Evolutionary conservation across 1,140 invertebrate genomes (phyloP).

Genomic region (Meloidogyne floridensis): DNA sequence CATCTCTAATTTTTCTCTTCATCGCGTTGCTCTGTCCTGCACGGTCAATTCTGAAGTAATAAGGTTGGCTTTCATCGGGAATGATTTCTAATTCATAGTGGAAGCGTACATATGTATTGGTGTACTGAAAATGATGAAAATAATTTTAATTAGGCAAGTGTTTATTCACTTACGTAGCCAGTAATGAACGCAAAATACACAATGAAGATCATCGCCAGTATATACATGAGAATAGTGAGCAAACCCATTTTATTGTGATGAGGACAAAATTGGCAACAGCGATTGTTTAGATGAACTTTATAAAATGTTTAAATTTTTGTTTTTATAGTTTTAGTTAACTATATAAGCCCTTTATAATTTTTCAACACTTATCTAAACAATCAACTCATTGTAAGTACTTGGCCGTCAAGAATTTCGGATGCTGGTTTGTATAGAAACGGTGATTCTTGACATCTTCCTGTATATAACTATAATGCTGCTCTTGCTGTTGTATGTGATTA

Average conservation of each 20-base stretch:
- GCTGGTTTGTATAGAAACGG: too few species aligned
- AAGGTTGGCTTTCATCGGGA: not conserved
- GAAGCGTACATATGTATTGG: not conserved
- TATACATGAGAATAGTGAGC: not conserved
- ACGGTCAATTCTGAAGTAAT: not conserved
- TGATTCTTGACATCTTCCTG: not conserved
- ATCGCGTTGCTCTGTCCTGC: not conserved
- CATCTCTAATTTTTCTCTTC: not conserved
- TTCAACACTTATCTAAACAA: too few species aligned
- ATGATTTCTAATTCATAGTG: not conserved
- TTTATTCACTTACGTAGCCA: not conserved
- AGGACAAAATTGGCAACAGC: not conserved
- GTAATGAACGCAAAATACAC: not conserved
- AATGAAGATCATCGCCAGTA: not conserved
- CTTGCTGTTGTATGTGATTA: not conserved
- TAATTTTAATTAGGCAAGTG: not conserved
- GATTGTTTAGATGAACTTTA: not conserved
- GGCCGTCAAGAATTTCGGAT: too few species aligned
- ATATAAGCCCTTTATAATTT: too few species aligned
- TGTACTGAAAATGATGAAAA: not conserved
- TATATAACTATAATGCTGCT: not conserved
- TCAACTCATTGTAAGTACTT: too few species aligned
- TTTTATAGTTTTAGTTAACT: not conserved
- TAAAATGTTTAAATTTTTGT: not conserved
- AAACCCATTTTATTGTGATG: not conserved